These are phyloP conservation scores for Lasioglossum zephyrum DNA, from an alignment of 2,888 invertebrate species.

Conservation along the genomic window DNA sequence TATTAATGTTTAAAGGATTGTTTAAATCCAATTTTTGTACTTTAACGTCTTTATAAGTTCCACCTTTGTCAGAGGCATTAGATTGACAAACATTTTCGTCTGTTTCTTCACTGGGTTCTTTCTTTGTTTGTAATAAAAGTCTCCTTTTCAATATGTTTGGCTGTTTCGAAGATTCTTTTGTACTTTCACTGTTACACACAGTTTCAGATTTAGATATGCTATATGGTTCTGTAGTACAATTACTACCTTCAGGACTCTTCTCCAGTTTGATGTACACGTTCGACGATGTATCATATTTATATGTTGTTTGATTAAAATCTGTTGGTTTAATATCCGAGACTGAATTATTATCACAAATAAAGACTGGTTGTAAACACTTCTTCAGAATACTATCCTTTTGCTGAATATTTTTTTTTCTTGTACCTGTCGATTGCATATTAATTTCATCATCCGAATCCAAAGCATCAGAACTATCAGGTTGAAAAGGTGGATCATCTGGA, in stretches of 20 bases:
- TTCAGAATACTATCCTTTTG: conserved; percentile 52
- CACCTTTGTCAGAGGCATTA: conserved; percentile 51
- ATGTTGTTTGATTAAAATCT: conserved; percentile 58
- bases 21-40: conserved; percentile 78
- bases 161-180: conserved; percentile 61
- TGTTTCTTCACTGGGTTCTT: conserved; percentile 40
- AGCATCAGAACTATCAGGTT: conserved; percentile 69
- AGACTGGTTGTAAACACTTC: conserved; percentile 34
- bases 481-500: conserved; percentile 78
- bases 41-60: conserved; percentile 70
- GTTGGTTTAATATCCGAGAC: conserved; percentile 17
- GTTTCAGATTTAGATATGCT: conserved; percentile 35
- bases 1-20: conserved; percentile 75
- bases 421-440: conserved; percentile 42
- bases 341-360: conserved; percentile 37
- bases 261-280: conserved; percentile 71
- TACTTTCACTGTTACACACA: conserved; percentile 48
- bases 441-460: conserved; percentile 66
- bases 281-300: conserved; percentile 68
- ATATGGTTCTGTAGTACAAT: conserved; percentile 20
- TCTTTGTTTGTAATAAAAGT: conserved; percentile 52
- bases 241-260: conserved; percentile 37
- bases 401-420: conserved; percentile 46
- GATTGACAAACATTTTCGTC: conserved; percentile 48
- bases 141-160: conserved; percentile 76